Base-by-base conservation (phyloP, 2,113 vertebrate genomes). In the Carlito syrichta region DNA sequence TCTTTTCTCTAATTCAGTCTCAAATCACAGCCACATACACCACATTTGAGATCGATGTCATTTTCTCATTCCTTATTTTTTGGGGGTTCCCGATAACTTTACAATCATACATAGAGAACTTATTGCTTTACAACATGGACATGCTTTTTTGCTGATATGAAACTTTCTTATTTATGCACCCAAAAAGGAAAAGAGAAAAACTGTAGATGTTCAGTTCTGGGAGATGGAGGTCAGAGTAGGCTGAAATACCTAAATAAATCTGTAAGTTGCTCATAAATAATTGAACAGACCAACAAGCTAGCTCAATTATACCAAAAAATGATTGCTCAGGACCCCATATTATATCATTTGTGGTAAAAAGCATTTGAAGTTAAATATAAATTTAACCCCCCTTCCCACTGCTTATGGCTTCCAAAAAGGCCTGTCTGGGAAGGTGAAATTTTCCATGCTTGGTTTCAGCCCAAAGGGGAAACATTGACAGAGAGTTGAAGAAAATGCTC, bases 281-380 rank as follows among this genome's bases (percentile, higher is more conserved):
- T 40, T 66, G 45, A 96, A 95, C 69, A 83, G 94, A 94, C 30
- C 96, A 97, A 83, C 95, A 81, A 87, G 60, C 58, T 84, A 79
- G 96, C 74, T 95, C 87, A 97, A 96, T 98, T 97, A 98, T 85
- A 58, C 91, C 56, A 54, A 60, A 95, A 89, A 94, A 78, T 45
- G 89, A 93, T 77, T 40, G 13, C 83, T 89, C 76, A 17, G 82
- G 86, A 58, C 74, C 74, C 82, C 30, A 40, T 83, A 85, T 95
- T 95, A 89, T 93, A 96, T 84, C 91, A 87, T 95, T 84, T 87
- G 95, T 77, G 91, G 86, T 79, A 88, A 86, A 93, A 96, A 74
- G 13, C 50, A 92, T 78, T n/a, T 97, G 96, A 97, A 95, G 97
- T 95, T 95, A 94, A 95, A 89, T 97, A 96, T 96, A 98, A 96